Percentiles rank a stretch among this genome's conserved stretches.
Evolutionary conservation across 2,113 vertebrate genomes (phyloP).

Genomic region (Atractosteus spatula): DNA sequence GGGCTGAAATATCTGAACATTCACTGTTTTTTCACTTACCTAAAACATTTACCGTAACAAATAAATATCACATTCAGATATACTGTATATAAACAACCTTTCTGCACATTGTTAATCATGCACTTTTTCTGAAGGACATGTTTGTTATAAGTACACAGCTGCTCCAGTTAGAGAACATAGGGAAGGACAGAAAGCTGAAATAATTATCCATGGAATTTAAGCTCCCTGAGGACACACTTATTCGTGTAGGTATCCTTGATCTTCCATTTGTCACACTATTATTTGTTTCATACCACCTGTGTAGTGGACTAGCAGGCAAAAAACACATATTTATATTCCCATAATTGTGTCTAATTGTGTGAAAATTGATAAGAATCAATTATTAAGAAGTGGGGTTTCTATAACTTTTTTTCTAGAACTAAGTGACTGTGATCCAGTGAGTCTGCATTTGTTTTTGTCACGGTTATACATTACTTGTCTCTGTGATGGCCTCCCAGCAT

Average conservation of each 20-base stretch:
- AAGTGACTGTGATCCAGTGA: not conserved
- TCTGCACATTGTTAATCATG: not conserved
- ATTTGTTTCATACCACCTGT: too few relatives aligned
- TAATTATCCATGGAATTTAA: not conserved
- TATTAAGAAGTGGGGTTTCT: too few relatives aligned
- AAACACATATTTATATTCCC: too few relatives aligned
- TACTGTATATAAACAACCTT: not conserved
- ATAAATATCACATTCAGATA: not conserved
- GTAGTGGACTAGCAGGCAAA: too few relatives aligned
- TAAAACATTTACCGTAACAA: not conserved
- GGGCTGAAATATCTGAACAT: not conserved
- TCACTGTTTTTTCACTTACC: not conserved
- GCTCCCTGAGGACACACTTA: not conserved
- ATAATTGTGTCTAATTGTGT: too few relatives aligned
- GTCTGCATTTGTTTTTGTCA: conserved; percentile 5
- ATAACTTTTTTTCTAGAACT: not conserved
- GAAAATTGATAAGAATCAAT: too few relatives aligned
- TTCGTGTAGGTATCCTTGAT: not conserved
- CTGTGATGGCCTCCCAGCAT: not conserved
- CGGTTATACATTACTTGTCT: not conserved
- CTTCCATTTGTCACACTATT: not conserved
- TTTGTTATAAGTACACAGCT: not conserved
- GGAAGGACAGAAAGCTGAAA: conserved; percentile 2
- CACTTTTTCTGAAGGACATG: not conserved
- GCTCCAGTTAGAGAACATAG: not conserved